These are phyloP conservation scores for Sepioteuthis lessoniana DNA, from an alignment of 2,888 invertebrate species.

Conservation along the genomic window DNA sequence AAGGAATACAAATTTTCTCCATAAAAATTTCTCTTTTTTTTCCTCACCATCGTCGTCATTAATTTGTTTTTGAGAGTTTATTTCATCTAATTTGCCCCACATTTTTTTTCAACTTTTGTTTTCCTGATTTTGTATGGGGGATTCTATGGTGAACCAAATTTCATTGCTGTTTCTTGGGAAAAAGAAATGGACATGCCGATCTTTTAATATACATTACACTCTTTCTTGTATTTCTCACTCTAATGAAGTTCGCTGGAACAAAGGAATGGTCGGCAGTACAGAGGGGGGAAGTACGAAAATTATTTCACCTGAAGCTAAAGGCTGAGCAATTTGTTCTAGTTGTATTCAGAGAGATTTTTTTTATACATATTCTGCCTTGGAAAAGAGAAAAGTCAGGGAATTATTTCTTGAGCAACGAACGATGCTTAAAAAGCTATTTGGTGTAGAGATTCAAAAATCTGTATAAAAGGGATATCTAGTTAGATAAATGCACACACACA, in stretches of 20 bases:
- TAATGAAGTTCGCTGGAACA: not conserved
- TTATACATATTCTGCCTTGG: not conserved
- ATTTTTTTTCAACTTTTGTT: not conserved
- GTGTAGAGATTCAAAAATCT: not conserved
- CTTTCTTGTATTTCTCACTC: not conserved
- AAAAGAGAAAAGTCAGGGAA: not conserved
- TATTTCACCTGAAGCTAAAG: not conserved
- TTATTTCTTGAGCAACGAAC: not conserved
- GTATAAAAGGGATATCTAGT: not conserved
- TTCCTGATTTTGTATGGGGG: not conserved
- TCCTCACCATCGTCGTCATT: not conserved
- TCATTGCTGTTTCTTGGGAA: too few species aligned
- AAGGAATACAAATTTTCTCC: not conserved
- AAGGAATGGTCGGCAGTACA: not conserved
- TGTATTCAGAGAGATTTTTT: not conserved
- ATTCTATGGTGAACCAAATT: not conserved
- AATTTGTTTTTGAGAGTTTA: not conserved
- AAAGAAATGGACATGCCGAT: not conserved
- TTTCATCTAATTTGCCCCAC: not conserved
- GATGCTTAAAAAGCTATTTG: not conserved
- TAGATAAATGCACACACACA: not conserved
- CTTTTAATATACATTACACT: not conserved
- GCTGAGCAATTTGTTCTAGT: not conserved
- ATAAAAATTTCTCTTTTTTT: not conserved
- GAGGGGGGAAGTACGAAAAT: not conserved